Evolutionary conservation across 2,113 vertebrate species (phyloP), one percentile per base, ranked within the genome.

Genomic region (Cochlearius cochlearius): DNA sequence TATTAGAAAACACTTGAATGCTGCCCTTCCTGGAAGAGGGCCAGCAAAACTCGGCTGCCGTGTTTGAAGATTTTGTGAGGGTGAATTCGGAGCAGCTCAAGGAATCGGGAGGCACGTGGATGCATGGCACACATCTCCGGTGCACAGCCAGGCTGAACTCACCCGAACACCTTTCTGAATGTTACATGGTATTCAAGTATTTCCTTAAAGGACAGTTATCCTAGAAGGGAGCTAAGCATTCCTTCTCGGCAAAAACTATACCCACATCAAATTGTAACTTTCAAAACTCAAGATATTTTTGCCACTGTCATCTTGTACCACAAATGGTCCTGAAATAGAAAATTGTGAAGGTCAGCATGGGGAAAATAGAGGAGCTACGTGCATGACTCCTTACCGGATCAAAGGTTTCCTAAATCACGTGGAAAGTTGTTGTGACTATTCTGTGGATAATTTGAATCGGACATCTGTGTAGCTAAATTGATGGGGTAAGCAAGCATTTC

Each of bases 11-110:
- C 41, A 88, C 59, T 88, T n/a, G 53, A 87, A 87, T 36, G 39
- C 69, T 92, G 76, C 89, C 58, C 66, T 73, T 75, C 56, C 73
- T 94, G 92, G 92, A 82, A 56, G 26, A 13, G 16, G 94, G 91
- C 86, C 95, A 96, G 76, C 36, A 60, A 75, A 85, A 73, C 29
- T 79, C 4, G 0, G 52, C 79, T 67, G 67, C 56, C 0, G 11
- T 11, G 49, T 38, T 14, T 71, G 80, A 87, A 76, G 88, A 38
- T 55, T 77, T 45, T 78, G 15, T 11, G 49, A 63, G 39, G 64
- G 63, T 59, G 73, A 74, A 86, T 55, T 74, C 72, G 64, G 81
- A 75, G 62, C 62, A 67, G 78, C 64, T 74, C 55, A 59, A 50
- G 86, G 88, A 75, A 82, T 1, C 0, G 1, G 45, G 72, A 91